Evolutionary conservation across 2,797 vertebrate genomes (phyloP), one percentile per base, ranked within the genome.

Genomic region (Pelobates cultripes): DNA sequence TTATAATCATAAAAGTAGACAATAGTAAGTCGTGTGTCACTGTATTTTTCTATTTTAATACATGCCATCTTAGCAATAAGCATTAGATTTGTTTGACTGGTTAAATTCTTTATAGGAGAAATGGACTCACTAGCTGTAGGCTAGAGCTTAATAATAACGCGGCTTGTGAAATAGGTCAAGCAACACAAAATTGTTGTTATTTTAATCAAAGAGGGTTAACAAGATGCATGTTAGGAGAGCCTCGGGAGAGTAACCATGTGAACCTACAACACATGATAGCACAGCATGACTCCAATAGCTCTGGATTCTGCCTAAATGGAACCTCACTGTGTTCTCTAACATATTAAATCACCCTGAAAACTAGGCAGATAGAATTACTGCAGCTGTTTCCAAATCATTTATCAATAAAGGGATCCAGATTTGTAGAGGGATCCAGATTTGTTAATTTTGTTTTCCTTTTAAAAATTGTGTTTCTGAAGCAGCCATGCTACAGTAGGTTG

Each of bases 141-240:
- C 55, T 63, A 44, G 8, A 44, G 57, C 42, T 12, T 15, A 60
- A n/a, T 57, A 57, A 40, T 40, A 64, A 43, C n/a, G 87, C 85
- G 87, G 89, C 84, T 87, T 87, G 83, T 89, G 86, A 90, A 91
- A 88, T 86, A 91, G 88, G 87, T 90, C 89, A 90, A 88, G 88
- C 86, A 91, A 85, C 82, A 89, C 79, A 14, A 17, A 77, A 86
- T 87, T 80, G 79, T 84, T 76, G 86, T 82, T 87, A 89, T 89
- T 90, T 87, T 87, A 87, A 89, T 85, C 86, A 87, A 87, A 82
- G 75, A 86, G 87, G 88, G 89, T 90, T 90, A 91, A 90, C 87
- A 89, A 88, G 89, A 89, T 86, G 86, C 87, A 88, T 87, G 84
- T 89, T 88, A 88, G 83, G 85, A 88, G 87, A 85, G 89, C 87